Conservation (phyloP, 1,140 invertebrate species). For the Papilio dardanus region DNA sequence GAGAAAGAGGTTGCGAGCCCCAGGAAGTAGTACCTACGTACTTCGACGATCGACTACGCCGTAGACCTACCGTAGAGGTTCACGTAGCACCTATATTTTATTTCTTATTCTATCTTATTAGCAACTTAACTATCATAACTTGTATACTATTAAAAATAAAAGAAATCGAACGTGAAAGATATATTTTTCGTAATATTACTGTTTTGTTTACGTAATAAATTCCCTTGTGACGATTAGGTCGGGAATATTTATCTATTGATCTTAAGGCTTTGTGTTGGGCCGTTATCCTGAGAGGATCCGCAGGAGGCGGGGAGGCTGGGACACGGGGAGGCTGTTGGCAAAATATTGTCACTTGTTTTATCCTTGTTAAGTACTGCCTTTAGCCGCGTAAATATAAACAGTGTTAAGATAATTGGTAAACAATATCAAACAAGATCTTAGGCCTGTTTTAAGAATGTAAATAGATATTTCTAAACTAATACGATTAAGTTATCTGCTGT, state of each 20-base stretch:
- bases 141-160: neutral
- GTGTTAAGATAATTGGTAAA: neutral
- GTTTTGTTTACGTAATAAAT: slow-evolving; percentile 11
- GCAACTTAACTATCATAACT: neutral
- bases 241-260: slow-evolving; percentile 57
- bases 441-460: neutral
- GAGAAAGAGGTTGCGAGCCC: no score
- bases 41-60: neutral
- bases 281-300: slow-evolving; percentile 52
- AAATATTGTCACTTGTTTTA: slow-evolving; percentile 15
- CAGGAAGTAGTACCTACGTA: no score
- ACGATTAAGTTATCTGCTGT: neutral
- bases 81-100: neutral
- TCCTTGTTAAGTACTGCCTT: slow-evolving; percentile 9
- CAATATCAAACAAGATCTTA: neutral
- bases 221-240: slow-evolving; percentile 32
- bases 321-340: neutral
- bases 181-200: neutral
- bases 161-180: neutral
- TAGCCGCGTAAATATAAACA: slow-evolving; percentile 1
- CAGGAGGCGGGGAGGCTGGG: slow-evolving; percentile 36
- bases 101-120: neutral
- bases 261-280: slow-evolving; percentile 50
- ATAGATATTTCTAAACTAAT: neutral
- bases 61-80: neutral